Evolutionary conservation across 1,140 invertebrate genomes (phyloP).

Genomic region (Musca domestica): DNA sequence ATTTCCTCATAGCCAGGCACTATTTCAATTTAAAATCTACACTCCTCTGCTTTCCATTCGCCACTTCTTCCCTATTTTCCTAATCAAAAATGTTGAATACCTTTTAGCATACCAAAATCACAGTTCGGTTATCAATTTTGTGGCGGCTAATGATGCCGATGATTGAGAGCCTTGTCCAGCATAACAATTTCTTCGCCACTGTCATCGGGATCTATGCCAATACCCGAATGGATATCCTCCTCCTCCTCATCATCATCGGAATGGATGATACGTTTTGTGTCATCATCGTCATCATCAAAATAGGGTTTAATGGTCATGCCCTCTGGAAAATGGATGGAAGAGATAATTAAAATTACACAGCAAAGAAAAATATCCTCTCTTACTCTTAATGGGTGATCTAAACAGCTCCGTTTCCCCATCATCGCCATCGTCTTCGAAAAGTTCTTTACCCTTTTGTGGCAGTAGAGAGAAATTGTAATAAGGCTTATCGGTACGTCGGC

Average conservation of each 20-base stretch:
- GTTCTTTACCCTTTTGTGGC: slow-evolving; percentile 50
- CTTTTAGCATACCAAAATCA: slow-evolving; percentile 13
- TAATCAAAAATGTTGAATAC: background rate
- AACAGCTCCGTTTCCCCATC: slow-evolving; percentile 66
- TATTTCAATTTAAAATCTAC: background rate
- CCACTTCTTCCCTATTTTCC: no score
- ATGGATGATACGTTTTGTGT: slow-evolving; percentile 30
- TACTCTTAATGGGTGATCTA: slow-evolving; percentile 59
- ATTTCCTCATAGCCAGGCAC: no score
- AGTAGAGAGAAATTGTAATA: slow-evolving; percentile 54
- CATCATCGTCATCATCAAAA: slow-evolving; percentile 55
- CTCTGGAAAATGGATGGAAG: slow-evolving; percentile 27
- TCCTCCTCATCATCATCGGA: slow-evolving; percentile 41
- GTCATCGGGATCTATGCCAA: slow-evolving; percentile 31
- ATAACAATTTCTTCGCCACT: slow-evolving; percentile 58
- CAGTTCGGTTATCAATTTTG: slow-evolving; percentile 6
- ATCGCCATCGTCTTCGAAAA: slow-evolving; percentile 47
- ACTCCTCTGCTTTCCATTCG: background rate
- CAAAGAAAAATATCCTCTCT: slow-evolving; percentile 27
- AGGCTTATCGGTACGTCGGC: slow-evolving; percentile 39
- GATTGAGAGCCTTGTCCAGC: slow-evolving; percentile 39
- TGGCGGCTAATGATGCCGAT: background rate
- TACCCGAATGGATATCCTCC: background rate
- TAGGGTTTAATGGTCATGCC: slow-evolving; percentile 54
- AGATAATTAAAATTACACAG: background rate